Base-by-base conservation (phyloP, 1,140 invertebrate species). In the Hylyphantes graminicola region DNA sequence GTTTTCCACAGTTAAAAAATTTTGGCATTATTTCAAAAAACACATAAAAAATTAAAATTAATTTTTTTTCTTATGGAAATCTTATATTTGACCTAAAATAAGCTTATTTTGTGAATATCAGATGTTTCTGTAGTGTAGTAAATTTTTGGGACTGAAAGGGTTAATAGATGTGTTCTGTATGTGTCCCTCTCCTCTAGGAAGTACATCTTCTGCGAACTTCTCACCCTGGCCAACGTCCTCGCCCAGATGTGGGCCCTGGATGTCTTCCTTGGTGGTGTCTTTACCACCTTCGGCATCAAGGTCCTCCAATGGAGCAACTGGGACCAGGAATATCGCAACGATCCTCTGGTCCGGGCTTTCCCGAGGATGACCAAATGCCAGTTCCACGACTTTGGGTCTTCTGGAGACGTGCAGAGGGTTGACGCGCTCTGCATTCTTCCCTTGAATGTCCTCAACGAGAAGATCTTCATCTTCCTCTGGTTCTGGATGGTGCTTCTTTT, bases 181-280 rank as follows among this genome's bases (percentile, higher is more conserved):
- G 35, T 35, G 35, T 35, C 35, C 5, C 35, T 2, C 5, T 5
- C 35, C 57, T 17, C 17, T 12, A 61, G 57, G 81, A 92, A 94
- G 3, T 96, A 96, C 90, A 95, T 96, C 89, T 92, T 96, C 19
- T 96, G 95, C 89, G 96, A 97, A 89, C 89, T 85, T 35, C 86
- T 90, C 19, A 88, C 87, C 65, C 83, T 91, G 9, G 61, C 89
- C n/a, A 91, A 90, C 86, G 87, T 90, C 11, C 68, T 91, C 15
- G 86, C 89, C 8, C 91, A 92, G 83, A 91, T 92, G 86, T 89
- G 87, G 63, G 92, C 98, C 89, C 96, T 98, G 94, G 96, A 98
- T 91, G 93, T 93, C 79, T 98, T 98, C 92, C 96, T 98, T 92
- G 96, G 97, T 89, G 96, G 96, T 68, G 96, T 96, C 88, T 98